Evolutionary conservation across 2,888 invertebrate genomes (phyloP), one percentile per base, ranked within the genome.

Genomic region (Ectobius pallidus): DNA sequence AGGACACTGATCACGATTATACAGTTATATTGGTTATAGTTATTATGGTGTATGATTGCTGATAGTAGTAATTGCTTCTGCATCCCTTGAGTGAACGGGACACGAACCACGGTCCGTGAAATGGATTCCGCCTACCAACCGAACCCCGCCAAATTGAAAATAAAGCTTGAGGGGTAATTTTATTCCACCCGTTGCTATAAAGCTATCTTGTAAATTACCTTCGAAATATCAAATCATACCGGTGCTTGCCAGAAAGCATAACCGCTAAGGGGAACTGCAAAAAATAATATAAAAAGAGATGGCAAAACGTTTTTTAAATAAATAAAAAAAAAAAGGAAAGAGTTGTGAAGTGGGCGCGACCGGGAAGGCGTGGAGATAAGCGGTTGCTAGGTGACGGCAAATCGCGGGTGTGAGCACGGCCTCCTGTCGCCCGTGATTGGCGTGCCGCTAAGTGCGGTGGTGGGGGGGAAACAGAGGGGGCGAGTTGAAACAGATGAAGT

Each of bases 321-420:
- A 30, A 58, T 30, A 30, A 58, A 58, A 58, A 58, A 25, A 30
- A 58, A 30, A 30, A 16, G 32, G 30, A 58, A 58, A 25, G 58
- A 58, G 30, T 27, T 27, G 30, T 58, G 25, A 30, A 34, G 32
- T 58, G 30, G 58, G 58, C 27, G n/a, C 2, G 58, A 30, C 58
- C 58, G 16, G 14, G 16, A 16, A n/a, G 58, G 58, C 58, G 58
- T 58, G 58, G 32, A 7, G 67, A 67, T 16, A 25, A 55, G 34
- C 7, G 22, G 69, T 69, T 69, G 69, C 69, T 69, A 69, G 27
- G 69, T 16, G 18, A 69, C 22, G 34, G 39, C 69, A 20, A 69
- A 69, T 69, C 11, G 44, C 6, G 30, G 11, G 16, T 1, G 11
- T 1, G 9, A 9, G 9, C n/a, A 22, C 62, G 34, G n/a, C 39